phyloP scores from a whole-genome alignment of 2,888 invertebrate species.

The Oegoconia quadripuncta region DNA sequence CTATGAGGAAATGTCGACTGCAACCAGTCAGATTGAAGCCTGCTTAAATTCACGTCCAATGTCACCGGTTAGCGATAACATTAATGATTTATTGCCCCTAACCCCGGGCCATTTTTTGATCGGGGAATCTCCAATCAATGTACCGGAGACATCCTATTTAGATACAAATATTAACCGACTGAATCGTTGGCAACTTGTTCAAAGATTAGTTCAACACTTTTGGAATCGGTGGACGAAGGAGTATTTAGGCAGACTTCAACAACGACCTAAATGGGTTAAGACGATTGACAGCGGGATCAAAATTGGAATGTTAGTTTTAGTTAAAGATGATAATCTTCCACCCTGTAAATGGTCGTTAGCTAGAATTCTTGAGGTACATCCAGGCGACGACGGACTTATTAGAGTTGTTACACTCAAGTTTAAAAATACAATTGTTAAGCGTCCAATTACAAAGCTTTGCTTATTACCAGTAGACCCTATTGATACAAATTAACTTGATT shows the following conservation, averaged over 20 bases:
- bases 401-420: background rate
- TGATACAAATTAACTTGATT: too few species aligned
- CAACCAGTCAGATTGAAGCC: too few species aligned
- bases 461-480: too few species aligned
- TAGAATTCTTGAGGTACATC: background rate
- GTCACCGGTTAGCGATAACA: too few species aligned
- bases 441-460: too few species aligned
- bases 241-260: conserved; percentile 15
- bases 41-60: too few species aligned
- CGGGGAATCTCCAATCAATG: too few species aligned
- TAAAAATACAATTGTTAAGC: background rate
- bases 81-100: too few species aligned
- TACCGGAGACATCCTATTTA: conserved; percentile 18
- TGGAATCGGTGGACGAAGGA: conserved; percentile 23
- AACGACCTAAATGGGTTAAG: conserved; percentile 22
- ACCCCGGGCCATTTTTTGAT: too few species aligned
- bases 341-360: conserved; percentile 1
- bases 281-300: conserved; percentile 12
- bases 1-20: too few species aligned
- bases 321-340: conserved; percentile 3
- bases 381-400: background rate
- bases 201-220: conserved; percentile 21
- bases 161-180: conserved; percentile 8
- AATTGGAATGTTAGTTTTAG: background rate
- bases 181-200: conserved; percentile 20